phyloP scores from a whole-genome alignment of 2,888 invertebrate species.

The Anarsia innoxiella region DNA sequence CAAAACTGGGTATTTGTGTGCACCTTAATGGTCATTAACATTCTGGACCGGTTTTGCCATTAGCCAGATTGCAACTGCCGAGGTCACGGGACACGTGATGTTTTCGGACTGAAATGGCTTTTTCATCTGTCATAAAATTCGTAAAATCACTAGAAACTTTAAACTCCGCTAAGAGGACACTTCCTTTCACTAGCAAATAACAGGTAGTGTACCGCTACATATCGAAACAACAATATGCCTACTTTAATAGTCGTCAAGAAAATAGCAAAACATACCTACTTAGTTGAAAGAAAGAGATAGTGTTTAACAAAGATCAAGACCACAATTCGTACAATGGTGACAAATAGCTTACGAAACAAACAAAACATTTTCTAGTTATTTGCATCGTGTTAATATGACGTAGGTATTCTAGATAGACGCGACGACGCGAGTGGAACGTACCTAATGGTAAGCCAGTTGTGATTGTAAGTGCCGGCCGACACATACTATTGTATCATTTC shows the following conservation, averaged over 20 bases:
- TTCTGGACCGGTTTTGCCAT: constrained; percentile 3
- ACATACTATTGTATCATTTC: constrained; percentile 32
- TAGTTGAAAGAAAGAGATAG: constrained; percentile 1
- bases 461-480: constrained; percentile 16
- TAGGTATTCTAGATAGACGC: too few relatives aligned
- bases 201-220: constrained; percentile 1
- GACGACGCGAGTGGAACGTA: constrained; percentile 23
- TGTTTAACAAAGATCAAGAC: constrained; percentile 1
- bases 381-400: constrained; percentile 8
- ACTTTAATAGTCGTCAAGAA: too few relatives aligned
- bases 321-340: too few relatives aligned
- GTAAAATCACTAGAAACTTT: too few relatives aligned
- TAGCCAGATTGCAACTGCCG: background rate
- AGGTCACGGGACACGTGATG: constrained; percentile 4
- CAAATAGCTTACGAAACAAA: constrained; percentile 5
- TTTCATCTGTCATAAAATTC: too few relatives aligned
- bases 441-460: constrained; percentile 23
- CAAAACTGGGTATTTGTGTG: background rate
- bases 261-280: background rate
- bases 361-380: constrained; percentile 6
- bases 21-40: constrained; percentile 1
- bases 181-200: constrained; percentile 4
- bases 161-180: background rate
- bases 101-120: too few relatives aligned
- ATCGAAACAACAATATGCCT: too few relatives aligned